Percentiles rank a stretch among this genome's conserved stretches.
phyloP scores from a whole-genome alignment of 2,113 vertebrate species.

The Embiotoca jacksoni region DNA sequence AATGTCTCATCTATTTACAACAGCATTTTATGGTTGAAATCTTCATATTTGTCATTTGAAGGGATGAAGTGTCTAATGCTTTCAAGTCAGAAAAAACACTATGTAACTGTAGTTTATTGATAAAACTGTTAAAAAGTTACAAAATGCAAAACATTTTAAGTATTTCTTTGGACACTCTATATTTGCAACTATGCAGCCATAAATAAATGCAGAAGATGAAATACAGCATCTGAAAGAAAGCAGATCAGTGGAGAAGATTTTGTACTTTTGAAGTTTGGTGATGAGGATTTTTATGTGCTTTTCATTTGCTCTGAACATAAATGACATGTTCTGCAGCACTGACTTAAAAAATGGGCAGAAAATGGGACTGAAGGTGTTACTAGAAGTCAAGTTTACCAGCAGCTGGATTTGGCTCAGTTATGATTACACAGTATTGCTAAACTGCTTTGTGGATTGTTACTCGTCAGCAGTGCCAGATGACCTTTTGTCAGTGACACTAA shows the following conservation, averaged over 20 bases:
- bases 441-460: too few species aligned
- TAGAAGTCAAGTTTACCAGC: background rate
- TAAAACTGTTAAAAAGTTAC: background rate
- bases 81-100: too few species aligned
- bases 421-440: too few species aligned
- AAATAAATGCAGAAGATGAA: too few species aligned
- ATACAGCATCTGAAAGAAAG: too few species aligned
- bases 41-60: background rate
- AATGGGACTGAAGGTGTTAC: background rate
- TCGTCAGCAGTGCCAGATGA: background rate
- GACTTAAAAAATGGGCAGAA: background rate
- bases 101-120: background rate
- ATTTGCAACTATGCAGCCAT: too few species aligned
- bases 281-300: background rate
- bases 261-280: background rate
- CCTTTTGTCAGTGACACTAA: constrained; percentile 14
- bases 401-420: too few species aligned
- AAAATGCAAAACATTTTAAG: too few species aligned
- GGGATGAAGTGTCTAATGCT: background rate
- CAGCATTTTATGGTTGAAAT: background rate
- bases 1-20: background rate
- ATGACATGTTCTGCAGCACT: background rate
- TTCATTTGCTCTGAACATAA: background rate
- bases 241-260: background rate
- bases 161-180: too few species aligned